Percentiles rank a stretch among this genome's conserved stretches.
Conservation (phyloP, 1,140 invertebrate species). For the Melanaphis sacchari region DNA sequence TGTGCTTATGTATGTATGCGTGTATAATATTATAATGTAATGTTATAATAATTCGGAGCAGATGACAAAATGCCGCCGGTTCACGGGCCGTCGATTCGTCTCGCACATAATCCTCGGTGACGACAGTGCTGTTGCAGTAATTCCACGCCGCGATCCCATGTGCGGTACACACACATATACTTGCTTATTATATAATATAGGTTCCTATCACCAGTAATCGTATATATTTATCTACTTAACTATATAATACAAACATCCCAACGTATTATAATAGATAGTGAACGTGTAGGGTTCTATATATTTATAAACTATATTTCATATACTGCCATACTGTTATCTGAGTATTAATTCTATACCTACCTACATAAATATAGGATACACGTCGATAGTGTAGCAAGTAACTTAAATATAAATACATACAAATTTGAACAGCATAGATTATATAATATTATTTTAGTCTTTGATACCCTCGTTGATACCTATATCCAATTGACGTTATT, state of each 20-base stretch:
- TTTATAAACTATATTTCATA: background rate
- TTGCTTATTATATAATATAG: background rate
- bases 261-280: background rate
- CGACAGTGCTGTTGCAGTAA: background rate
- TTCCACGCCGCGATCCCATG: background rate
- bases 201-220: background rate
- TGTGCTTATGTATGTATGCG: background rate
- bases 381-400: background rate
- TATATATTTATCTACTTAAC: background rate
- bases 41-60: constrained; percentile 21
- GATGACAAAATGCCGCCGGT: constrained; percentile 39
- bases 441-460: background rate
- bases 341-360: background rate
- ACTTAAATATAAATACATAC: background rate
- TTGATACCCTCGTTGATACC: too few relatives aligned
- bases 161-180: background rate
- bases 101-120: constrained; percentile 45
- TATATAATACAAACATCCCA: background rate
- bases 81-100: constrained; percentile 55
- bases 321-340: background rate
- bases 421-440: background rate
- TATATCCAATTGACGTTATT: background rate
- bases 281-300: background rate
- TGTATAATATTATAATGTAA: background rate
- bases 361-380: background rate